Percentiles rank a stretch among this genome's conserved stretches.
Conservation (phyloP, 1,140 invertebrate species). For the Rhopalosiphum padi region DNA sequence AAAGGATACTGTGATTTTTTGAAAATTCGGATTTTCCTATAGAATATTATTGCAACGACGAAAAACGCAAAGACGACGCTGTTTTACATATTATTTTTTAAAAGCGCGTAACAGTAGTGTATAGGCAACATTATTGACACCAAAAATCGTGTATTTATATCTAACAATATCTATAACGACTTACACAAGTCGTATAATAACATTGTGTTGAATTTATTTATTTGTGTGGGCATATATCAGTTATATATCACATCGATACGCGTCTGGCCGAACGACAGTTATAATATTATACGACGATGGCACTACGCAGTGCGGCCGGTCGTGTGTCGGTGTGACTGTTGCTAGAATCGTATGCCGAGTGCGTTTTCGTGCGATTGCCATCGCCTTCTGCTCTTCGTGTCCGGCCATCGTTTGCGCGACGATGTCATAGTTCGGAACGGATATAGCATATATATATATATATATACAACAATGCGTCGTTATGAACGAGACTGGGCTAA, state of each 20-base stretch:
- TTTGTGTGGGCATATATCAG: too few species aligned
- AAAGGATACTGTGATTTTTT: not conserved
- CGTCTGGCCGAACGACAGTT: not conserved
- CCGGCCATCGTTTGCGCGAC: not conserved
- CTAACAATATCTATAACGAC: too few species aligned
- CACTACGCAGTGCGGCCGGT: too few species aligned
- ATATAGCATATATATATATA: not conserved
- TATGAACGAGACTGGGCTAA: not conserved
- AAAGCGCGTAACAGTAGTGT: too few species aligned
- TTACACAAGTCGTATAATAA: not conserved
- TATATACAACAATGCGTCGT: not conserved
- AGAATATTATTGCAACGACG: not conserved
- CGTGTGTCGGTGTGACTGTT: not conserved
- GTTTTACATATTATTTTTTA: not conserved
- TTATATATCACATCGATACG: not conserved
- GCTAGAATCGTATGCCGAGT: not conserved
- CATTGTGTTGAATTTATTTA: too few species aligned
- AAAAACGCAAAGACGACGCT: not conserved
- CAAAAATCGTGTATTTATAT: not conserved
- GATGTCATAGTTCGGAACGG: not conserved
- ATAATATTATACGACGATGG: not conserved
- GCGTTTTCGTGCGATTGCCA: not conserved
- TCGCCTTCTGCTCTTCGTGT: not conserved
- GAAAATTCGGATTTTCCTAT: not conserved
- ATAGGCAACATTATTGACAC: too few species aligned